These are phyloP conservation scores for Saccostrea echinata DNA, from an alignment of 1,140 invertebrate genomes.

Conservation along the genomic window DNA sequence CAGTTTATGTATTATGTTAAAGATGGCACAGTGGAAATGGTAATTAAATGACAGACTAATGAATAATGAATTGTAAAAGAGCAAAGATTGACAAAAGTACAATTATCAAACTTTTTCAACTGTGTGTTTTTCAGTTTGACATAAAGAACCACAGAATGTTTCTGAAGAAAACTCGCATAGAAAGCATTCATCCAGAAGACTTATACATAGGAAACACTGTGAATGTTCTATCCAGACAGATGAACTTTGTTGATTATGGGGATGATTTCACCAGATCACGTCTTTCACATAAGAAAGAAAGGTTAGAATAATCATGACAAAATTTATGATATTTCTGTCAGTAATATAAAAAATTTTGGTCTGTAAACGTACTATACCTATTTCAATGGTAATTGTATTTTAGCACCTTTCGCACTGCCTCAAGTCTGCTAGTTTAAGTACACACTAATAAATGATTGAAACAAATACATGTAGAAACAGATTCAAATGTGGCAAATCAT, in stretches of 20 bases:
- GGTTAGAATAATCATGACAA: conserved; percentile 54
- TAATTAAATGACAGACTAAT: conserved; percentile 57
- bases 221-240: conserved; percentile 88
- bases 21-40: conserved; percentile 88
- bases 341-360: no score
- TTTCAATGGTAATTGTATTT: no score
- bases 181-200: conserved; percentile 84
- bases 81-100: neutral
- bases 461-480: no score
- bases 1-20: conserved; percentile 87
- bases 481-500: no score
- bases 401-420: no score
- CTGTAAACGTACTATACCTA: no score
- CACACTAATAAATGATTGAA: no score
- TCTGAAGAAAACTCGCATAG: conserved; percentile 87
- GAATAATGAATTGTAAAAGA: neutral
- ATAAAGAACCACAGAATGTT: conserved; percentile 87
- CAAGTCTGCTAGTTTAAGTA: no score
- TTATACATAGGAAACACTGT: conserved; percentile 89
- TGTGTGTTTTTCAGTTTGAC: conserved; percentile 85
- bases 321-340: no score
- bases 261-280: conserved; percentile 82
- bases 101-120: conserved; percentile 39
- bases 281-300: conserved; percentile 74
- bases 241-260: conserved; percentile 89